Conservation (phyloP, 2,888 invertebrate genomes). For the Aphodius sticticus region DNA sequence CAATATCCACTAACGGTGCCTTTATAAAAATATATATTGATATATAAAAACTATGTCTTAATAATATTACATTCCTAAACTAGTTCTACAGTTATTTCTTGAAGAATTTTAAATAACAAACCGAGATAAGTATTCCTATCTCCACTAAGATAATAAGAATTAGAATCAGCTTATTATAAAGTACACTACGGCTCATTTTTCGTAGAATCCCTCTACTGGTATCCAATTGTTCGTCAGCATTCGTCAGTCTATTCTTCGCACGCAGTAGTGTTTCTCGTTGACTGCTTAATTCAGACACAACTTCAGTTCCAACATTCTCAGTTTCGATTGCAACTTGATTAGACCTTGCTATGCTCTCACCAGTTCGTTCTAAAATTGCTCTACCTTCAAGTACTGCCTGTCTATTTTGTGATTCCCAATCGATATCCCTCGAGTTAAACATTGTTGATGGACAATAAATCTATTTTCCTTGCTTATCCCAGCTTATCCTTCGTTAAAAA, state of each 20-base stretch:
- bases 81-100: slow-evolving; percentile 36
- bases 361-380: slow-evolving; percentile 66
- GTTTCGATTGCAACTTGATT: slow-evolving; percentile 81
- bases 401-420: slow-evolving; percentile 67
- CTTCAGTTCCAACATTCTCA: slow-evolving; percentile 79
- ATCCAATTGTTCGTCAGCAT: slow-evolving; percentile 75
- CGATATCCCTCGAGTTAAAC: slow-evolving; percentile 7
- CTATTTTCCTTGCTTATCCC: not conserved
- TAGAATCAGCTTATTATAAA: slow-evolving; percentile 79
- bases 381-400: slow-evolving; percentile 66
- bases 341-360: slow-evolving; percentile 72
- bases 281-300: slow-evolving; percentile 76
- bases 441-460: slow-evolving; percentile 5
- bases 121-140: slow-evolving; percentile 68
- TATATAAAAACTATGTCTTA: not conserved
- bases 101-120: slow-evolving; percentile 72
- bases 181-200: slow-evolving; percentile 72
- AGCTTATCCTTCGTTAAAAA: not conserved
- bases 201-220: slow-evolving; percentile 71
- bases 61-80: not conserved
- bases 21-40: slow-evolving; percentile 9
- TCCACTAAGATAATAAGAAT: slow-evolving; percentile 78
- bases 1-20: not conserved
- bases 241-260: slow-evolving; percentile 70
- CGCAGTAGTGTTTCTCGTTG: slow-evolving; percentile 79